Base-by-base conservation (phyloP, 2,113 vertebrate species). In the Equus quagga region DNA sequence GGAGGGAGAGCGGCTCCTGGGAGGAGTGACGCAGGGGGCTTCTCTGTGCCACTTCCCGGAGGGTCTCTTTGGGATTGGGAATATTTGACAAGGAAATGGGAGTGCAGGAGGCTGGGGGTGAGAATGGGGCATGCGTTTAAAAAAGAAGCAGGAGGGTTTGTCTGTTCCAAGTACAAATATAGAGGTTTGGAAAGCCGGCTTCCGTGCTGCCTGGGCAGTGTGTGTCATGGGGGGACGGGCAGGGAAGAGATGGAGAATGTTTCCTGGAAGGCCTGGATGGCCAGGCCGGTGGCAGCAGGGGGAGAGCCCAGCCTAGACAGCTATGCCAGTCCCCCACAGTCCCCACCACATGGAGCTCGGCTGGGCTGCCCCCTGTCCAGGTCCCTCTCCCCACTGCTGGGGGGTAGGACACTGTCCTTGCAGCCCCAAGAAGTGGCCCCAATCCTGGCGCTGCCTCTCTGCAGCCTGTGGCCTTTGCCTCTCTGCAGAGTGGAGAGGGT, bases 141-240 rank as follows among this genome's bases (percentile, higher is more conserved):
- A 93, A 84, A 92, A 33, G 62, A 82, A 60, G 62, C 41, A 41
- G 91, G 58, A 91, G 44, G 65, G 56, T 21, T 17, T 85, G 93
- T 67, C 85, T 46, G 67, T 89, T 96, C 88, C 73, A 72, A 82
- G 81, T 26, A 93, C 62, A 95, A 70, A 97, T 62, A 82, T 17
- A 89, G 89, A 79, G 79, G 46, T 41, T 64, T 31, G 7, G 62
- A 73, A 81, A 83, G 76, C 31, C 75, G 31, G 67, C 54, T 72
- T 95, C 80, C 36, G 14, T 19, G 67, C 81, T 78, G 81, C 92
- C 90, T 41, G 81, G 76, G 67, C 79, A 75, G 90, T 11, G 12
- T 56, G 49, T 78, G 65, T 36, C 81, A 3, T 1, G 86, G 73
- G 93, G 33, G 64, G 69, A 64, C 7, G 3, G 58, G 69, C n/a